Conservation (phyloP, 2,113 vertebrate genomes). For the Cynopterus brachyotis region DNA sequence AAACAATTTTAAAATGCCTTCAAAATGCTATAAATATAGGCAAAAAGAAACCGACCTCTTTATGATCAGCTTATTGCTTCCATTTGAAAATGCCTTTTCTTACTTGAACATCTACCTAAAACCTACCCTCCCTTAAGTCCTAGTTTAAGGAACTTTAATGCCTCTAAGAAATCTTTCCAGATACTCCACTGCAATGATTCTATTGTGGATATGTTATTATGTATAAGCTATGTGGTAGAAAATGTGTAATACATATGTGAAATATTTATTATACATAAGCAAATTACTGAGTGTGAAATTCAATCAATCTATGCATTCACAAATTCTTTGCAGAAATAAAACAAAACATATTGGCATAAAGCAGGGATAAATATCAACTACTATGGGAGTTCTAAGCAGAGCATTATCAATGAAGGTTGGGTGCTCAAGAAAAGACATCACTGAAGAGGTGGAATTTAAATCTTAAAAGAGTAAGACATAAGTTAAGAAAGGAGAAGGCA, state of each 20-base stretch:
- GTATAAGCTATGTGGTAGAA: neutral
- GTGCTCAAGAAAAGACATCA: neutral
- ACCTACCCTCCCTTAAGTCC: neutral
- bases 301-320: conserved; percentile 3
- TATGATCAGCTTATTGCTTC: conserved; percentile 31
- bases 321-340: conserved; percentile 22
- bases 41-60: neutral
- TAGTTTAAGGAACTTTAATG: neutral
- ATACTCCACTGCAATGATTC: neutral
- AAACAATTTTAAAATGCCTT: neutral
- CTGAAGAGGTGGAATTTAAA: neutral
- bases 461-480: neutral
- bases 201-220: neutral
- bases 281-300: neutral
- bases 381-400: neutral
- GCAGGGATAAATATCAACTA: neutral
- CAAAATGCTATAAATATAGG: neutral
- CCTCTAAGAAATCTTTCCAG: neutral
- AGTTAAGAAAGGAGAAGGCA: neutral
- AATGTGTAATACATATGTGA: neutral
- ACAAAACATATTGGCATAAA: neutral
- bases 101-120: neutral
- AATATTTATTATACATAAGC: neutral
- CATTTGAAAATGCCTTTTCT: conserved; percentile 44
- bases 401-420: neutral